These are phyloP conservation scores for Penaeus indicus DNA, from an alignment of 1,140 invertebrate genomes.

Conservation along the genomic window DNA sequence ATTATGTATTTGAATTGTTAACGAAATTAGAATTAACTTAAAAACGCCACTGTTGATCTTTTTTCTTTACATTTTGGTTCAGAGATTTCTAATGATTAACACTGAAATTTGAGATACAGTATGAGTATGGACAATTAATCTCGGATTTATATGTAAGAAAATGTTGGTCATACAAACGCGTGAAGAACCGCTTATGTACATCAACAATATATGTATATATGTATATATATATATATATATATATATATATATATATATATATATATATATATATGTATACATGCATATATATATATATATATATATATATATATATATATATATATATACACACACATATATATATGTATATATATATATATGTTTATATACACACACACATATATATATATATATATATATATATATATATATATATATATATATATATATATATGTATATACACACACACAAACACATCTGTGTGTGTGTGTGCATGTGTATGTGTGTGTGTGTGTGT, in stretches of 20 bases:
- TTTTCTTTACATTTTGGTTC: too few relatives aligned
- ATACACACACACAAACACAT: background rate
- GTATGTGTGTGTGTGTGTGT: too few relatives aligned
- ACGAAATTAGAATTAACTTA: too few relatives aligned
- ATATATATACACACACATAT: background rate
- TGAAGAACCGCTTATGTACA: too few relatives aligned
- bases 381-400: background rate
- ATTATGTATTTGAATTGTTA: too few relatives aligned
- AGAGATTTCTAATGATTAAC: too few relatives aligned
- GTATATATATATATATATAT: slow-evolving; percentile 19
- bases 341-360: background rate
- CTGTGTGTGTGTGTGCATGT: background rate
- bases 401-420: background rate
- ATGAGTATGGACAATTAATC: too few relatives aligned
- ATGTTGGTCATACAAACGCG: too few relatives aligned
- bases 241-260: slow-evolving; percentile 17
- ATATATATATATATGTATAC: background rate
- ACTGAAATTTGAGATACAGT: too few relatives aligned
- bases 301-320: background rate
- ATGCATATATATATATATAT: background rate
- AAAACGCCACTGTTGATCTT: too few relatives aligned
- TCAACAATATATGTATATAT: background rate
- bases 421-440: background rate
- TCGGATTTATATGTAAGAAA: too few relatives aligned
- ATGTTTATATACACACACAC: background rate